Evolutionary conservation across 2,797 vertebrate species (phyloP).

Genomic region (Ateles fusciceps): DNA sequence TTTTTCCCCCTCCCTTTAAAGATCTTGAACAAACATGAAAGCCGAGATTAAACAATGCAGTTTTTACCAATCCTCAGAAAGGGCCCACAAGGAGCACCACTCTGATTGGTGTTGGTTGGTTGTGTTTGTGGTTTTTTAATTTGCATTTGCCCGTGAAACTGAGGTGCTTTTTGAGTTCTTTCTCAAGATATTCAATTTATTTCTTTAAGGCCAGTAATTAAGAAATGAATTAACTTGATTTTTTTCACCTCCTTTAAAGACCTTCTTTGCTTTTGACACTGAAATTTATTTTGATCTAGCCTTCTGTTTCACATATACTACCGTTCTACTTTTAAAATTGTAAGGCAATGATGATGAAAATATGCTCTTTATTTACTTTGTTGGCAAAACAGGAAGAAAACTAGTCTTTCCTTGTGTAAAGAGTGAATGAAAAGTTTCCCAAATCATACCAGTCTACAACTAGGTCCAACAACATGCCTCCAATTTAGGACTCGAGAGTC

Average conservation of each 20-base stretch:
- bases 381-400: neutral
- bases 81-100: neutral
- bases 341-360: neutral
- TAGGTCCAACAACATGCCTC: neutral
- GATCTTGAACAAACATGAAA: conserved; percentile 42
- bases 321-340: neutral
- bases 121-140: conserved; percentile 76
- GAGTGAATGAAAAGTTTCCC: neutral
- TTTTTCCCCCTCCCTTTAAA: neutral
- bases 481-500: neutral
- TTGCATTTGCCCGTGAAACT: conserved; percentile 63
- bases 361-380: neutral
- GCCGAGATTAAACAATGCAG: conserved; percentile 38
- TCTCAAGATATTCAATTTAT: conserved; percentile 50
- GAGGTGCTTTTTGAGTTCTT: conserved; percentile 54
- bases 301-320: neutral
- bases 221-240: conserved; percentile 9
- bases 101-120: conserved; percentile 53
- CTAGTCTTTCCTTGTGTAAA: neutral
- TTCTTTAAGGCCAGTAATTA: conserved; percentile 50
- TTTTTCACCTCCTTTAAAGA: conserved; percentile 5
- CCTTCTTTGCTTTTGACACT: neutral
- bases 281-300: neutral
- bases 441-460: neutral
- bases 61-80: conserved; percentile 56